phyloP scores from a whole-genome alignment of 2,888 invertebrate genomes.

The Barypeithes pellucidus region DNA sequence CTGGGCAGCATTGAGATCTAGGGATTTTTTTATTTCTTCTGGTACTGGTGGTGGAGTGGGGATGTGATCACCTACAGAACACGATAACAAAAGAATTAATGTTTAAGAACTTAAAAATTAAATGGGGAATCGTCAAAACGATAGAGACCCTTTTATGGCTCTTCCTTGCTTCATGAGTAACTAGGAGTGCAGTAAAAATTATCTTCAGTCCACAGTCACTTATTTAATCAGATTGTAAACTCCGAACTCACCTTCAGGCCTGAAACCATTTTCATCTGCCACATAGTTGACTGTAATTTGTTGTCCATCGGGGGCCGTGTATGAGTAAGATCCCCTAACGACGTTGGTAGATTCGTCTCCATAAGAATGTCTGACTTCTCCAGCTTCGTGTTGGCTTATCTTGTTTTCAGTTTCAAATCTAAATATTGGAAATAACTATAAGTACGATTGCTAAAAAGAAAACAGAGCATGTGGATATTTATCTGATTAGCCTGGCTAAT shows the following conservation, averaged over 20 bases:
- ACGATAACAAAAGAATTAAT: too few species aligned
- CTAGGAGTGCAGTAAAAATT: too few species aligned
- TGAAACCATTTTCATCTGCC: constrained; percentile 75
- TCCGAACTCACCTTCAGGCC: constrained; percentile 40
- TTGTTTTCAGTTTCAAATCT: constrained; percentile 79
- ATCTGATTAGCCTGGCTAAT: too few species aligned
- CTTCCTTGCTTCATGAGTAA: too few species aligned
- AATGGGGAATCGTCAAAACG: too few species aligned
- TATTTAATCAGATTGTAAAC: too few species aligned
- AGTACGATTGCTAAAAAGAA: too few species aligned
- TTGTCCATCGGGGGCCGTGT: constrained; percentile 72
- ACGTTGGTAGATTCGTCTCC: constrained; percentile 76
- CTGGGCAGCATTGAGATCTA: constrained; percentile 39
- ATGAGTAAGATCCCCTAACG: constrained; percentile 72
- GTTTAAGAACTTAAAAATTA: too few species aligned
- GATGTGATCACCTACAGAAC: constrained; percentile 53
- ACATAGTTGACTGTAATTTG: constrained; percentile 70
- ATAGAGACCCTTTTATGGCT: too few species aligned
- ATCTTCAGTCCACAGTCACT: too few species aligned
- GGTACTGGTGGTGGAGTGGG: constrained; percentile 56
- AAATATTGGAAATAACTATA: too few species aligned
- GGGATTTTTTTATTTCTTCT: constrained; percentile 50
- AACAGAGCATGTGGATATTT: too few species aligned
- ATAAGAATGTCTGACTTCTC: constrained; percentile 79
- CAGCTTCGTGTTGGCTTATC: constrained; percentile 69